phyloP scores from a whole-genome alignment of 2,888 invertebrate species.

The Thecocarcelia acutangulata region DNA sequence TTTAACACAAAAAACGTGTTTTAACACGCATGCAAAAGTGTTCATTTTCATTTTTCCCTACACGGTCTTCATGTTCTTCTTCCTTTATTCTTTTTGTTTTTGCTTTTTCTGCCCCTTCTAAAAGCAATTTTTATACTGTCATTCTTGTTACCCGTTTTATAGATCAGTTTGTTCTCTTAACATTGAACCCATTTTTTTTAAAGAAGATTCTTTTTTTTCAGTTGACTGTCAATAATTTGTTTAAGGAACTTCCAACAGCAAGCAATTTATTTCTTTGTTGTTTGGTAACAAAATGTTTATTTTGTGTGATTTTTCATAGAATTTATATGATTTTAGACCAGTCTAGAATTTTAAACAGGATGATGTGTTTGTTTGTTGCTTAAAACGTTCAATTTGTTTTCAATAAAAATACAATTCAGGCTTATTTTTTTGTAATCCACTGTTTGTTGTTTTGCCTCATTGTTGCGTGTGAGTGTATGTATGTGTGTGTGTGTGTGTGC shows the following conservation, averaged over 20 bases:
- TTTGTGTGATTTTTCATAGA: constrained; percentile 44
- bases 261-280: constrained; percentile 23
- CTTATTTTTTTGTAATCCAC: constrained; percentile 6
- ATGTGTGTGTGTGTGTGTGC: constrained; percentile 52
- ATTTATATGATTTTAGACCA: constrained; percentile 53
- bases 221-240: constrained; percentile 55
- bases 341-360: constrained; percentile 64
- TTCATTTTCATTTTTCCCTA: constrained; percentile 39
- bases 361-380: constrained; percentile 25
- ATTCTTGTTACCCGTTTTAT: constrained; percentile 12
- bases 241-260: constrained; percentile 33
- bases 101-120: constrained; percentile 20
- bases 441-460: constrained; percentile 28
- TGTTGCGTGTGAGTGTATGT: constrained; percentile 52
- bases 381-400: constrained; percentile 50
- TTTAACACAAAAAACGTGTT: constrained; percentile 56
- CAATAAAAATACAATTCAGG: constrained; percentile 29
- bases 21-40: constrained; percentile 68
- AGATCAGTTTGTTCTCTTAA: constrained; percentile 42
- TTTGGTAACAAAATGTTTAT: constrained; percentile 33
- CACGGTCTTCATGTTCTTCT: no score
- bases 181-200: constrained; percentile 44
- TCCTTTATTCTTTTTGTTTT: neutral
- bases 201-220: constrained; percentile 33
- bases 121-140: constrained; percentile 35